A percentile compares a stretch with the other conserved stretches of the same genome.
phyloP scores from a whole-genome alignment of 2,888 invertebrate species.

The Trichopoda pennipes region DNA sequence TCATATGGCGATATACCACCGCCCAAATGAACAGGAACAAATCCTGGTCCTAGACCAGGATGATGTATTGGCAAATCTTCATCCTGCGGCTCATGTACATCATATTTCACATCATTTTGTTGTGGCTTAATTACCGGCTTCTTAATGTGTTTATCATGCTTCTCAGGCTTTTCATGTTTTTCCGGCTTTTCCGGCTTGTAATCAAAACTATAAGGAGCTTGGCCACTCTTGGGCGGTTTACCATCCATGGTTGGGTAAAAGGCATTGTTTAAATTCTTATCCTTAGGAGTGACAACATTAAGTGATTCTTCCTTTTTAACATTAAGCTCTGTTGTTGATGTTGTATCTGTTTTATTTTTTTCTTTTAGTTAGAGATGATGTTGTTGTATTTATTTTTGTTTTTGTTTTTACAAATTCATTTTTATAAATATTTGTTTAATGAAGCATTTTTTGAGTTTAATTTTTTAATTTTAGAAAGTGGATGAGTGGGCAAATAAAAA shows the following conservation, averaged over 20 bases:
- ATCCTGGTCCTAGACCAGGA: constrained; percentile 73
- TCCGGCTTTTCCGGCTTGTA: constrained; percentile 66
- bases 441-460: constrained; percentile 63
- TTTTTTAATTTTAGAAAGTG: constrained; percentile 60
- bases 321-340: constrained; percentile 67
- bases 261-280: constrained; percentile 74
- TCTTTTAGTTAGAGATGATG: constrained; percentile 38
- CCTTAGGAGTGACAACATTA: constrained; percentile 65
- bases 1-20: constrained; percentile 77
- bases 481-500: constrained; percentile 71
- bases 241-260: constrained; percentile 80
- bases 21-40: constrained; percentile 81
- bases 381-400: constrained; percentile 64
- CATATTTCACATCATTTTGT: constrained; percentile 78
- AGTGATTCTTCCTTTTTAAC: constrained; percentile 64
- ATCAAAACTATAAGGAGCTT: constrained; percentile 67
- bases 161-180: constrained; percentile 70
- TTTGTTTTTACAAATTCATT: constrained; percentile 76
- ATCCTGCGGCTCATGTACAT: constrained; percentile 76
- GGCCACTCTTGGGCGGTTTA: constrained; percentile 76
- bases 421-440: constrained; percentile 55
- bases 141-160: constrained; percentile 75
- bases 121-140: constrained; percentile 73
- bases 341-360: constrained; percentile 42
- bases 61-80: constrained; percentile 73